A percentile compares a stretch with the other conserved stretches of the same genome.
phyloP scores from a whole-genome alignment of 2,888 invertebrate species.

The Trachelus troglodyta region DNA sequence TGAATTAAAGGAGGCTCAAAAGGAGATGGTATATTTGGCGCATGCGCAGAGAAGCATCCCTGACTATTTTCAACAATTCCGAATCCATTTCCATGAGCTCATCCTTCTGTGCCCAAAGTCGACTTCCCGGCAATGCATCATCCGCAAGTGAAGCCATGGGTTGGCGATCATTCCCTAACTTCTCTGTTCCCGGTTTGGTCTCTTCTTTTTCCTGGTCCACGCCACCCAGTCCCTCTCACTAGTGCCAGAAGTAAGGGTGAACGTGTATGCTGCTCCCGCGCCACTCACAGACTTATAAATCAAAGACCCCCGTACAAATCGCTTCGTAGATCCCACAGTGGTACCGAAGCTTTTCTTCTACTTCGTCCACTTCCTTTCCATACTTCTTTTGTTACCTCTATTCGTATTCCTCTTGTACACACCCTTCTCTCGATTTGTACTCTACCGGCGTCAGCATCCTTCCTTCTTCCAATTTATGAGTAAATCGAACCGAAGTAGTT shows the following conservation, averaged over 20 bases:
- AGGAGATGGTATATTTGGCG: background rate
- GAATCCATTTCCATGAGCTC: conserved; percentile 53
- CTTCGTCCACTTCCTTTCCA: background rate
- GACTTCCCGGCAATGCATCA: conserved; percentile 55
- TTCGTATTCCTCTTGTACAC: background rate
- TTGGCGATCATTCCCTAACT: conserved; percentile 42
- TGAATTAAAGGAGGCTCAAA: background rate
- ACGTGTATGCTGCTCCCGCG: conserved; percentile 13
- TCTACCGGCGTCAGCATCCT: background rate
- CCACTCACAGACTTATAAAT: conserved; percentile 56
- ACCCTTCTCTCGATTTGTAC: background rate
- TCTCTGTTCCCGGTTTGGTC: conserved; percentile 19
- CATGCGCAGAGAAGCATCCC: background rate
- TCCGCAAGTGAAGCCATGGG: conserved; percentile 49
- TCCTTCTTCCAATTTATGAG: background rate
- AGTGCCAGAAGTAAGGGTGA: conserved; percentile 11
- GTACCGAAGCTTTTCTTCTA: conserved; percentile 11
- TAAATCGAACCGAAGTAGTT: background rate
- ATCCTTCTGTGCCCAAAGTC: conserved; percentile 52
- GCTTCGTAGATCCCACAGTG: conserved; percentile 45
- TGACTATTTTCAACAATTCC: conserved; percentile 49
- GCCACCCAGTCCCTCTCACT: background rate
- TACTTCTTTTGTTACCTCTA: background rate
- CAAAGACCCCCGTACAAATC: conserved; percentile 54
- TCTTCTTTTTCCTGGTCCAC: conserved; percentile 3